Base-by-base conservation (phyloP, 2,888 invertebrate species). In the Drosophila basisetae region DNA sequence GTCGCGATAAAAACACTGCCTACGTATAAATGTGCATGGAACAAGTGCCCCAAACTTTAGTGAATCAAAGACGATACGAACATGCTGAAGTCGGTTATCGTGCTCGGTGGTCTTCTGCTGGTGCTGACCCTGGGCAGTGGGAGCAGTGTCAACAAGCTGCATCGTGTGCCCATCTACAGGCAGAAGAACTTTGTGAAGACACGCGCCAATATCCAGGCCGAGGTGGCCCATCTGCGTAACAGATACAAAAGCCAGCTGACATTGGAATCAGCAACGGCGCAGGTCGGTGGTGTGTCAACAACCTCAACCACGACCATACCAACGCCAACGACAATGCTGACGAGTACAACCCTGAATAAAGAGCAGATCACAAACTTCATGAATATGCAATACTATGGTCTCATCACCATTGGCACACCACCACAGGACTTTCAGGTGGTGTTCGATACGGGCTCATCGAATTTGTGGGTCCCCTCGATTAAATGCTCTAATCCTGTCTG, bases 391-490 rank as follows among this genome's bases (percentile, higher is more conserved):
- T 91, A 90, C 37, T 89, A 78, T 58, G 82, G 89, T 0, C 0
- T 95, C 2, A 98, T 99, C 84, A 94, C 95, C 0, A 96, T 99
- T 93, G 99, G 99, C 66, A 96, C 95, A 55, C 99, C 99, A 30
- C 96, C 97, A 64, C 99, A 99, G 94, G 94, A 93, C 1, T 99
- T 99, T 94, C 96, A 95, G 89, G 98, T 99, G 71, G 96, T 99
- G 73, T 99, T 99, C 94, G 99, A 99, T 94, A 99, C 86, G 2
- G 87, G 87, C 28, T 86, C 89, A 0, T 50, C 89, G 9, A 84
- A 86, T 31, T 61, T 86, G 37, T 86, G 86, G 89, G 99, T 11
- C 98, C 99, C 97, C 91, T 95, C 95, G 92, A 96, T 96, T 68
- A 59, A 49, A 13, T 89, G 89, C 37, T 6, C 11, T 0, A 41